These are phyloP conservation scores for Agriopis aurantiaria DNA, from an alignment of 2,888 invertebrate species.

Conservation along the genomic window DNA sequence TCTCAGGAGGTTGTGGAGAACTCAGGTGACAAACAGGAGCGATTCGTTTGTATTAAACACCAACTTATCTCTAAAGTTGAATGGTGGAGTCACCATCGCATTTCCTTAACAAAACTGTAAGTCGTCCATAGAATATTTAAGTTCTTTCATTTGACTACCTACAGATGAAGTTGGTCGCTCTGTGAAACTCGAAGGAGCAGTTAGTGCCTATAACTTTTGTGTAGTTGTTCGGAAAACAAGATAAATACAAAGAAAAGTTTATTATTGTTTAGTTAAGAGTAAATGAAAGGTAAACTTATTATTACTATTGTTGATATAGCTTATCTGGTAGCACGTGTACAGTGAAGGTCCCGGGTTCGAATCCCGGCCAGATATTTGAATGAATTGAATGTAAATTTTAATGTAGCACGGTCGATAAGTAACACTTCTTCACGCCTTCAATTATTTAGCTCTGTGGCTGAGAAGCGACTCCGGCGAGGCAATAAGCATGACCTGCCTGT, in stretches of 20 bases:
- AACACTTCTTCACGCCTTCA: too few species aligned
- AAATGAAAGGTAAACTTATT: too few species aligned
- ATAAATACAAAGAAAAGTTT: conserved; percentile 7
- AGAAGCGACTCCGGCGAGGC: too few species aligned
- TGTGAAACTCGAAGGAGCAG: neutral
- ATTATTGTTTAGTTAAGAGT: neutral
- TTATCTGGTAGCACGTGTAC: neutral
- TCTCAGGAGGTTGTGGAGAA: neutral
- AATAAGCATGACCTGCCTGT: too few species aligned
- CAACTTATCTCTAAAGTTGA: neutral
- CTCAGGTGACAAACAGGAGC: conserved; percentile 2
- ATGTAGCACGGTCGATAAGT: neutral
- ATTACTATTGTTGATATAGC: neutral
- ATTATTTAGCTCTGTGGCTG: too few species aligned
- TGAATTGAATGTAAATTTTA: too few species aligned
- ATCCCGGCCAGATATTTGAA: too few species aligned
- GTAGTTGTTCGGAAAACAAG: conserved; percentile 7
- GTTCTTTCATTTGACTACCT: neutral
- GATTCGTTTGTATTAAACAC: too few species aligned
- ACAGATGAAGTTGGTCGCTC: neutral
- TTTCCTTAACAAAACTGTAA: neutral
- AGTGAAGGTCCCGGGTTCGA: neutral
- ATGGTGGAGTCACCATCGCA: neutral
- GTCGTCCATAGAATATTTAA: neutral
- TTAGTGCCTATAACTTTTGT: neutral